Base-by-base conservation (phyloP, 2,113 vertebrate genomes). In the Corvus cornix region DNA sequence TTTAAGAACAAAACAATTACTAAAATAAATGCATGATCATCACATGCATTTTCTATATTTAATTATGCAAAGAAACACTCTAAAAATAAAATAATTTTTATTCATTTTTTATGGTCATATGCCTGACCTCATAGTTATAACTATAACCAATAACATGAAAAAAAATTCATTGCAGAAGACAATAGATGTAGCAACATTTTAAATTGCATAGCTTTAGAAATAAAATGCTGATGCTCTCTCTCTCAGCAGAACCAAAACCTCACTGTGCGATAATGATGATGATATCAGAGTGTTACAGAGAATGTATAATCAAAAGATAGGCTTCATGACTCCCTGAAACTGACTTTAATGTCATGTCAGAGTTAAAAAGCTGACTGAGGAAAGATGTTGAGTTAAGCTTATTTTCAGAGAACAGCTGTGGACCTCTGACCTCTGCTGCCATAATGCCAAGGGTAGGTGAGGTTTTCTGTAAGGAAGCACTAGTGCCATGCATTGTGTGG, bases 381-480 rank as follows among this genome's bases (percentile, higher is more conserved):
- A 85, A 92, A 76, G 43, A 67, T 89, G 93, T 93, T 67, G 49
- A 80, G 20, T 83, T 93, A 84, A 83, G 27, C 20, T 83, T 85
- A 52, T 91, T 95, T 78, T 83, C 48, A 90, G 43, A 60, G 46
- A 92, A 60, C 51, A 88, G 19, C 31, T 85, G 20, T 78, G 66
- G n/a, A 59, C 46, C 39, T 92, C 37, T 91, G 43, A 78, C 72
- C 35, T 86, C 33, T 55, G 64, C 35, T 90, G 19, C 53, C 31
- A 9, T 53, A 49, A n/a, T 2, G 6, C 35, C 33, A 60, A 35
- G 20, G n/a, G 41, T 48, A 20, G 35, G 23, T 0, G 3, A 90
- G 33, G 30, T 69, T 87, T 85, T 70, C 85, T 35, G 1, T 60
- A 18, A 31, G 39, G 27, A 81, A 56, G 31, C 9, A 11, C 20